Percentiles rank a stretch among this genome's conserved stretches.
These are phyloP conservation scores for Atractosteus spatula DNA, from an alignment of 2,113 vertebrate species.

Conservation along the genomic window DNA sequence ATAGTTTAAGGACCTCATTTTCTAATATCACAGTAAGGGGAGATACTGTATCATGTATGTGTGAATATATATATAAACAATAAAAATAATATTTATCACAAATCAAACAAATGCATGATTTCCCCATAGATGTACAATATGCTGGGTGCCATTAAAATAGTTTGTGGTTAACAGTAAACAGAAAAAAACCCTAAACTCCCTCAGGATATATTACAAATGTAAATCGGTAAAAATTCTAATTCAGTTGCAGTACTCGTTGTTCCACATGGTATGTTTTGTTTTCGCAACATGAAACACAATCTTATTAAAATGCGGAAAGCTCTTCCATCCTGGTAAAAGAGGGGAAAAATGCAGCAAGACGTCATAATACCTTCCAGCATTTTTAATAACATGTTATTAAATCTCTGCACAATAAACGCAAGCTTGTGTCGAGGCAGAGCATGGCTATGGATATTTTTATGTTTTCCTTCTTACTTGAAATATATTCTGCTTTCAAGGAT, in stretches of 20 bases:
- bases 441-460: constrained; percentile 26
- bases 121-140: neutral
- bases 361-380: constrained; percentile 62
- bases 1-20: too few relatives aligned
- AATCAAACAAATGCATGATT: too few relatives aligned
- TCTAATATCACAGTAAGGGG: too few relatives aligned
- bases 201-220: constrained; percentile 2
- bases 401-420: constrained; percentile 36
- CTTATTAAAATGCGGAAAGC: constrained; percentile 63
- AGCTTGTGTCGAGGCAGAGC: constrained; percentile 43
- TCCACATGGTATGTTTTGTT: constrained; percentile 50
- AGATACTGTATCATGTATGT: too few relatives aligned
- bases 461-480: constrained; percentile 44
- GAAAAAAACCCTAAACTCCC: neutral
- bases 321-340: constrained; percentile 47
- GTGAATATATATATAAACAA: too few relatives aligned
- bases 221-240: constrained; percentile 32
- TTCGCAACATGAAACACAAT: constrained; percentile 44
- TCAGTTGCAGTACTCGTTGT: constrained; percentile 44
- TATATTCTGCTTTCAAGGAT: constrained; percentile 33
- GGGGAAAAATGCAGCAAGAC: constrained; percentile 28
- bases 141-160: neutral
- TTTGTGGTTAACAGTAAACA: constrained; percentile 4
- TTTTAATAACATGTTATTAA: constrained; percentile 71
- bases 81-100: too few relatives aligned